phyloP scores from a whole-genome alignment of 2,888 invertebrate species.

The Mythimna pallens region DNA sequence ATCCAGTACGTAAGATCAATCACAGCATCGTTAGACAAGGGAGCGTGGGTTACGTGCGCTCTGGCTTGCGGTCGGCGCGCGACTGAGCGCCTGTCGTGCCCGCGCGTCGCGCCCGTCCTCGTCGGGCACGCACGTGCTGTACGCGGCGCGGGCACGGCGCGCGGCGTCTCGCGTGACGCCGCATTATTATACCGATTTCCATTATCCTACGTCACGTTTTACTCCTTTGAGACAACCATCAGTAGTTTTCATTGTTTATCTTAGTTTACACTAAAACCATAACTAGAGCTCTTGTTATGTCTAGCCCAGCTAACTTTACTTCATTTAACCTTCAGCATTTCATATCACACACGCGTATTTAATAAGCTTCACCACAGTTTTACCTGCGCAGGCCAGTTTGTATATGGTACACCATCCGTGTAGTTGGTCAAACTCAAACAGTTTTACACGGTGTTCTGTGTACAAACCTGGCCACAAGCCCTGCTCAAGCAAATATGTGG shows the following conservation, averaged over 20 bases:
- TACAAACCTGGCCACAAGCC: too few relatives aligned
- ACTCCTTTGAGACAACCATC: constrained; percentile 37
- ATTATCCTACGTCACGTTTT: constrained; percentile 62
- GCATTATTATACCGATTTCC: constrained; percentile 67
- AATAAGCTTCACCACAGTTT: too few relatives aligned
- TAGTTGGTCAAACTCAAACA: too few relatives aligned
- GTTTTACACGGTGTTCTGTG: too few relatives aligned
- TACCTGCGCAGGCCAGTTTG: too few relatives aligned
- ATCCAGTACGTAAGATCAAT: constrained; percentile 65
- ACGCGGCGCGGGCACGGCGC: constrained; percentile 76
- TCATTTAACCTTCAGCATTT: neutral
- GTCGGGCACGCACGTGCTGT: constrained; percentile 83
- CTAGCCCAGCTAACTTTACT: neutral
- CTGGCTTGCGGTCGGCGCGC: constrained; percentile 80
- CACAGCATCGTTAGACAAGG: constrained; percentile 70
- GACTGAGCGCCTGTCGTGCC: constrained; percentile 77
- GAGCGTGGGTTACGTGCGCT: constrained; percentile 59
- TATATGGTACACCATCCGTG: too few relatives aligned
- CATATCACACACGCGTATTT: neutral
- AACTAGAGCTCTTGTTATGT: neutral
- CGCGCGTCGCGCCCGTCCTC: constrained; percentile 40
- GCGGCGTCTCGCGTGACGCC: constrained; percentile 80
- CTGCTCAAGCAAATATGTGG: too few relatives aligned
- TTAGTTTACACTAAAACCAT: constrained; percentile 14
- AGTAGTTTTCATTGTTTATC: constrained; percentile 31